Conservation (phyloP, 92 coral and sea anemone genomes). For the Parazoanthus atlanticus region DNA sequence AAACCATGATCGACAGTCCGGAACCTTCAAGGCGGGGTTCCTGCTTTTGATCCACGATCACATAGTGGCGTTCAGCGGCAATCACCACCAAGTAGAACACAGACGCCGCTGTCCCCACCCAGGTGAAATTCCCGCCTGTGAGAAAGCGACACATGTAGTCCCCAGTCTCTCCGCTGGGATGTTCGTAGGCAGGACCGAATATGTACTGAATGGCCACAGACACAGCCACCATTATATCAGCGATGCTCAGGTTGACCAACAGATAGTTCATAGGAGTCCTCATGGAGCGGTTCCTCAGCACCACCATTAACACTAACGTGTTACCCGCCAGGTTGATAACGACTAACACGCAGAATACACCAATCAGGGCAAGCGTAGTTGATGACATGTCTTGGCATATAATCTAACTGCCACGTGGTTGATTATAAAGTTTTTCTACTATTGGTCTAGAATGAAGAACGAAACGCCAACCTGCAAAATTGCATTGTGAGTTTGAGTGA, state of each 20-base stretch:
- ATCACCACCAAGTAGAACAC: neutral
- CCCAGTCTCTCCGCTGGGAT: neutral
- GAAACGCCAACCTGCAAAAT: conserved; percentile 42
- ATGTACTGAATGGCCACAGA: neutral
- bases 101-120: conserved; percentile 2
- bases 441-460: conserved; percentile 18
- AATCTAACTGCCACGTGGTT: neutral
- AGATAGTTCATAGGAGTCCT: too few relatives aligned
- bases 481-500: conserved; percentile 5
- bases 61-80: neutral
- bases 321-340: too few relatives aligned
- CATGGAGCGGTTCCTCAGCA: too few relatives aligned
- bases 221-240: neutral
- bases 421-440: neutral
- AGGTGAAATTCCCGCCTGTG: neutral
- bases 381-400: neutral
- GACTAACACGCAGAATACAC: too few relatives aligned
- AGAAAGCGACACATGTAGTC: neutral
- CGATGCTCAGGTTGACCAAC: neutral
- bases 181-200: neutral
- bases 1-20: neutral
- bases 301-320: too few relatives aligned
- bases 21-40: neutral
- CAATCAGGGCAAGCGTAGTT: too few relatives aligned
- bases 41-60: neutral